Evolutionary conservation across 2,113 vertebrate species (phyloP).

Genomic region (Myocastor coypus): DNA sequence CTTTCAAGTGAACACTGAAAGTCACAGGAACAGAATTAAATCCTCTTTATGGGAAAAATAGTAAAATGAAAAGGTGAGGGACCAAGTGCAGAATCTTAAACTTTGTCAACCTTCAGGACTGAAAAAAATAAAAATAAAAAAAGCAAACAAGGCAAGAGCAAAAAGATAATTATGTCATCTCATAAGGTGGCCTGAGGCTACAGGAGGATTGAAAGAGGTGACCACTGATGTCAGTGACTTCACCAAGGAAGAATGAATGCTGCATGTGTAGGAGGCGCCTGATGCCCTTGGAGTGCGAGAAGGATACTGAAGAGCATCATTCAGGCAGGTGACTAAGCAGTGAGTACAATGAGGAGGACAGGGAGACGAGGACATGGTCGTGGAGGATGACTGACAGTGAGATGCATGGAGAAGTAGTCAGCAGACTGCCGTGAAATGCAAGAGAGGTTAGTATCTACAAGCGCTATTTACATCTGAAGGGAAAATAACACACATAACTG

Average conservation of each 20-base stretch:
- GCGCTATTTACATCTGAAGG: background rate
- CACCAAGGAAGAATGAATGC: background rate
- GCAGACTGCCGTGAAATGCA: background rate
- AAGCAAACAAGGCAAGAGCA: too few species aligned
- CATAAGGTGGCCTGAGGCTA: background rate
- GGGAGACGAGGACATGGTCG: background rate
- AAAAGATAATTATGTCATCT: background rate
- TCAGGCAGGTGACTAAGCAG: constrained; percentile 31
- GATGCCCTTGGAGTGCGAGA: background rate
- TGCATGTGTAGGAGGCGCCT: background rate
- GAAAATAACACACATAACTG: background rate
- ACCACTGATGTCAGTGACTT: background rate
- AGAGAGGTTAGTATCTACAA: background rate
- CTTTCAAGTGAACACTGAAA: background rate
- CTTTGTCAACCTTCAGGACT: background rate
- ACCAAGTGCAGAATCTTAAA: background rate
- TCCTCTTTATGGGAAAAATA: constrained; percentile 2
- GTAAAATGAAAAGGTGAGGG: constrained; percentile 14
- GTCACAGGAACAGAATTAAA: background rate
- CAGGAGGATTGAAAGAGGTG: background rate
- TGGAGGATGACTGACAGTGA: background rate
- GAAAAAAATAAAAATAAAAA: background rate
- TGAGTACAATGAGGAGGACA: constrained; percentile 7
- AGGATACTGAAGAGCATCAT: background rate
- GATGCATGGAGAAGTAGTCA: background rate